A percentile compares a stretch with the other conserved stretches of the same genome.
Evolutionary conservation across 2,888 invertebrate species (phyloP).

Genomic region (Synanthedon vespiformis): DNA sequence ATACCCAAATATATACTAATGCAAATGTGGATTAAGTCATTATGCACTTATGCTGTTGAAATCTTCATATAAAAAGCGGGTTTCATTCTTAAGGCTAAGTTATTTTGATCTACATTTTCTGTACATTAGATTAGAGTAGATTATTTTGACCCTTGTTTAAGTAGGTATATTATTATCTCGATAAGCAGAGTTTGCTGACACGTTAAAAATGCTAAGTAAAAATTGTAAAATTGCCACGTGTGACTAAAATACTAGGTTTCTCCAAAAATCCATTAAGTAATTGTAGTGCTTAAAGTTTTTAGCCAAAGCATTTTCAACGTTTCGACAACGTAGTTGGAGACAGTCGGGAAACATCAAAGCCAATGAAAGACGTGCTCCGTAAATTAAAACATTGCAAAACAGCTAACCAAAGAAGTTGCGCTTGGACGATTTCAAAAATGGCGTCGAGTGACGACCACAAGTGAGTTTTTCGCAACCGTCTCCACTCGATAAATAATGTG

Average conservation of each 20-base stretch:
- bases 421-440: slow-evolving; percentile 62
- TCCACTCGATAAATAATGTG: slow-evolving; percentile 70
- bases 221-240: too few species aligned
- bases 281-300: not conserved
- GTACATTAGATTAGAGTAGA: too few species aligned
- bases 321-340: slow-evolving; percentile 24
- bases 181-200: too few species aligned
- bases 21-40: slow-evolving; percentile 44
- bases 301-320: slow-evolving; percentile 20
- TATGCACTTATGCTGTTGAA: slow-evolving; percentile 44
- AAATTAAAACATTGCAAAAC: slow-evolving; percentile 67
- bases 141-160: too few species aligned
- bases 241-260: too few species aligned
- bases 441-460: slow-evolving; percentile 53
- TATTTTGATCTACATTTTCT: too few species aligned
- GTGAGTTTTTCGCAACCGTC: slow-evolving; percentile 69
- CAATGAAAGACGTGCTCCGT: slow-evolving; percentile 27
- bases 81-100: not conserved
- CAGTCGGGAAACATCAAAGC: slow-evolving; percentile 55
- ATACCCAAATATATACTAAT: slow-evolving; percentile 21
- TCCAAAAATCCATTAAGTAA: too few species aligned
- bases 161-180: too few species aligned
- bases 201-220: too few species aligned
- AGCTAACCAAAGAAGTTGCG: slow-evolving; percentile 48
- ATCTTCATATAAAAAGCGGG: slow-evolving; percentile 12